Base-by-base conservation (phyloP, 2,113 vertebrate genomes). In the Actenoides lindsayi region DNA sequence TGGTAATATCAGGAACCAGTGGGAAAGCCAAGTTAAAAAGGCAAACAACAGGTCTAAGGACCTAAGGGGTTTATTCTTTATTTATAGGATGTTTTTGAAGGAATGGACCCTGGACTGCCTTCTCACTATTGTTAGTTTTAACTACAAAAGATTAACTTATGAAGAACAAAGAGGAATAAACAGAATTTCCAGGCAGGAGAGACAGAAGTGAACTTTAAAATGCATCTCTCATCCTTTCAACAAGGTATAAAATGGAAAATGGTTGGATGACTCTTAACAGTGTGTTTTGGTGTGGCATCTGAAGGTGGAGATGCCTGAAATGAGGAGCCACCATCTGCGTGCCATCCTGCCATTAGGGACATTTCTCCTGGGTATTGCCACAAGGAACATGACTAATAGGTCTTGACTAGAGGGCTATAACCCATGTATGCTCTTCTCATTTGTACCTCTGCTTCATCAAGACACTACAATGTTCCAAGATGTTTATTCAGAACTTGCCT, bases 21-120 rank as follows among this genome's bases (percentile, higher is more conserved):
- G 23, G 25, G 19, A 70, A 92, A 94, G 77, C 57, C 54, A 76
- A 69, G 59, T 53, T 94, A 44, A 89, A 81, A 93, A 93, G 62
- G 62, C 80, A 75, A 94, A 83, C 44, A 93, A 50, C 78, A 93
- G 73, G 69, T 81, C 69, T 73, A 57, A 39, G 17, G 48, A 91
- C 39, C 80, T 44, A 64, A 60, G 44, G 68, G 71, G 37, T 46
- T 73, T 91, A 60, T 84, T 81, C 69, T 86, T 89, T 93, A 93
- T 87, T 93, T 95, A 87, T 71, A 68, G 44, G 28, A 63, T 60
- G 35, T 19, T 64, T 97, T 93, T 93, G 83, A 93, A 94, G 48
- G 67, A 87, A 83, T 31, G 50, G 81, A 79, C 70, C 24, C 73
- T 53, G 44, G 37, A 81, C 83, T 79, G 42, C 41, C 50, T 92